Evolutionary conservation across 2,113 vertebrate species (phyloP).

Genomic region (Phalacrocorax brasilianus): DNA sequence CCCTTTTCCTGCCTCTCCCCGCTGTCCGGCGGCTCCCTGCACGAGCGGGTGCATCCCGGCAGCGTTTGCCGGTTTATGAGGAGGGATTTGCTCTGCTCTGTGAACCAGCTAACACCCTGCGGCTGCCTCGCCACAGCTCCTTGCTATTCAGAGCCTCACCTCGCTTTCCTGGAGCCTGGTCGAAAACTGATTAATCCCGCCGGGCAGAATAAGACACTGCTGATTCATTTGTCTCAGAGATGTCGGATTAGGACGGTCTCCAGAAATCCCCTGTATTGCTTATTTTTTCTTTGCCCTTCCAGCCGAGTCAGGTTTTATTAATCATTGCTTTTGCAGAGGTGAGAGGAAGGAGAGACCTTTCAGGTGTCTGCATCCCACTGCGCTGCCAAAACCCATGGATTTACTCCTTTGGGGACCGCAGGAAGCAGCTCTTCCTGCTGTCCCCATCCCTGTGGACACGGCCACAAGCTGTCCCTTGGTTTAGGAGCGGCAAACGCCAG

Average conservation of each 20-base stretch:
- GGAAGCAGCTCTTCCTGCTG: background rate
- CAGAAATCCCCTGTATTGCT: background rate
- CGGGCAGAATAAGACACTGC: background rate
- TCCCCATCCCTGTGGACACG: background rate
- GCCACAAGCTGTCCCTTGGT: accelerated
- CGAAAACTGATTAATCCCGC: background rate
- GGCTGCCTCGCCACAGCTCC: background rate
- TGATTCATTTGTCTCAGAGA: background rate
- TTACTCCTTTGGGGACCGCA: accelerated
- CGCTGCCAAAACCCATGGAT: background rate
- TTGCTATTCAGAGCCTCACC: background rate
- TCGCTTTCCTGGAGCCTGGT: background rate
- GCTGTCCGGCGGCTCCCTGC: background rate
- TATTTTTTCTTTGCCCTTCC: background rate
- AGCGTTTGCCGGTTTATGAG: accelerated
- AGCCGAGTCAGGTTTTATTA: background rate
- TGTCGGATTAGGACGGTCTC: background rate
- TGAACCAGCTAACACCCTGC: background rate
- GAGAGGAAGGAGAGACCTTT: background rate
- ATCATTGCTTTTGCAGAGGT: background rate
- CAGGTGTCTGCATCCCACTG: background rate
- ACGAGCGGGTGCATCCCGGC: background rate
- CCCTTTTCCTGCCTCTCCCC: background rate
- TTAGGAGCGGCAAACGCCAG: background rate
- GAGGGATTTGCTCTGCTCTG: background rate